Base-by-base conservation (phyloP, 2,888 invertebrate genomes). In the Drosophila fungiperda region DNA sequence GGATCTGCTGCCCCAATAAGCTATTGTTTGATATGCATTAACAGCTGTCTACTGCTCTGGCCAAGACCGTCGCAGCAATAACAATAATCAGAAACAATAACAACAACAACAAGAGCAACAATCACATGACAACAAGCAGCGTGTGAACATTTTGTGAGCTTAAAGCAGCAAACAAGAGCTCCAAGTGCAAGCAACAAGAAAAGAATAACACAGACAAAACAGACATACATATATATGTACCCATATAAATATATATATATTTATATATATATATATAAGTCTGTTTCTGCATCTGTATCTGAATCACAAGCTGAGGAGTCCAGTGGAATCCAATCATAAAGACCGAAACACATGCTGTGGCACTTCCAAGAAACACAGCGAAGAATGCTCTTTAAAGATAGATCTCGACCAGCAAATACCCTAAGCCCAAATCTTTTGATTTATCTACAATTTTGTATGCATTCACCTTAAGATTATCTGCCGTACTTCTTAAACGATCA, bases 141-240 rank as follows among this genome's bases (percentile, higher is more conserved):
- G 82, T 82, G 82, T 82, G 82, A 82, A 82, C 76, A 70, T 82
- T 83, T 68, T 73, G 8, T 50, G 69, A 61, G 64, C 60, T 70
- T 62, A 48, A 57, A 63, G 49, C 70, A 54, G 61, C 53, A 58
- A 62, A 62, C 58, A 63, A 73, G 73, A 69, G 61, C 57, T 53
- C 45, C 72, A 60, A 71, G 58, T 60, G 54, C 55, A 69, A 20
- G 57, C 53, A 77, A 58, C 53, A 54, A 70, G 63, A 58, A 48
- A 53, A 63, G 52, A 70, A 48, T 32, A 70, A 48, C 48, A 40
- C 58, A 61, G 17, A 48, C 26, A 59, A 23, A 53, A 40, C 55
- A 50, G 7, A 35, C 15, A 35, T 9, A 50, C 48, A 67, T 26
- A 17, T 15, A 26, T 23, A 8, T 33, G n/a, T 11, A 17, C 17